phyloP scores from a whole-genome alignment of 2,888 invertebrate species.

The Melolontha melolontha region DNA sequence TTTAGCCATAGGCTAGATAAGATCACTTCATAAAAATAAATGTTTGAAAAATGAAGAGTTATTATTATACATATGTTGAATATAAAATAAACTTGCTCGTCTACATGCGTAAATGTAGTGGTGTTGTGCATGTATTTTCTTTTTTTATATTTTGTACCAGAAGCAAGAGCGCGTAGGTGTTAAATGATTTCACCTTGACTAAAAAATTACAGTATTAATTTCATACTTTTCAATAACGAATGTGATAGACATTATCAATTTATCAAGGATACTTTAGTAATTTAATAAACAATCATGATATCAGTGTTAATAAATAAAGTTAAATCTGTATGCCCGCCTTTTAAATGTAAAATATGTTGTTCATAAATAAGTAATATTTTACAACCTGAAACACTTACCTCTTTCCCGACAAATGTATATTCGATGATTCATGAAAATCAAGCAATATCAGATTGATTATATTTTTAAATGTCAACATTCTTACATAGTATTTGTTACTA shows the following conservation, averaged over 20 bases:
- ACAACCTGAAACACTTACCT: slow-evolving; percentile 10
- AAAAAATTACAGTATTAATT: slow-evolving; percentile 32
- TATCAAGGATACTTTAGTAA: slow-evolving; percentile 28
- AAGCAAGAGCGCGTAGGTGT: slow-evolving; percentile 29
- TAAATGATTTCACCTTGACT: slow-evolving; percentile 32
- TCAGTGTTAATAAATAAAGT: slow-evolving; percentile 13
- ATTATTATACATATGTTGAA: no score
- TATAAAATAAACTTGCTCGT: no score
- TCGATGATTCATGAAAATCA: slow-evolving; percentile 17
- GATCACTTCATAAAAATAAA: no score
- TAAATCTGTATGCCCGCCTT: background rate
- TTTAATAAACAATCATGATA: slow-evolving; percentile 13
- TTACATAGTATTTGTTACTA: slow-evolving; percentile 13
- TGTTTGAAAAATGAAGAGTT: no score
- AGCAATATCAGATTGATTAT: slow-evolving; percentile 2
- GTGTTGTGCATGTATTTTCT: slow-evolving; percentile 8
- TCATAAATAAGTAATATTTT: slow-evolving; percentile 9
- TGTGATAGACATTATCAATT: slow-evolving; percentile 30
- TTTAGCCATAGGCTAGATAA: no score
- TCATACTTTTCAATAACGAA: slow-evolving; percentile 20
- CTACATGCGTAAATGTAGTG: no score
- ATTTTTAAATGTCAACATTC: slow-evolving; percentile 24
- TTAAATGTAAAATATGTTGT: slow-evolving; percentile 12
- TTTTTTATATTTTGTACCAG: slow-evolving; percentile 18
- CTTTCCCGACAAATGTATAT: slow-evolving; percentile 1